Base-by-base conservation (phyloP, 1,140 invertebrate species). In the Drosophila funebris region DNA sequence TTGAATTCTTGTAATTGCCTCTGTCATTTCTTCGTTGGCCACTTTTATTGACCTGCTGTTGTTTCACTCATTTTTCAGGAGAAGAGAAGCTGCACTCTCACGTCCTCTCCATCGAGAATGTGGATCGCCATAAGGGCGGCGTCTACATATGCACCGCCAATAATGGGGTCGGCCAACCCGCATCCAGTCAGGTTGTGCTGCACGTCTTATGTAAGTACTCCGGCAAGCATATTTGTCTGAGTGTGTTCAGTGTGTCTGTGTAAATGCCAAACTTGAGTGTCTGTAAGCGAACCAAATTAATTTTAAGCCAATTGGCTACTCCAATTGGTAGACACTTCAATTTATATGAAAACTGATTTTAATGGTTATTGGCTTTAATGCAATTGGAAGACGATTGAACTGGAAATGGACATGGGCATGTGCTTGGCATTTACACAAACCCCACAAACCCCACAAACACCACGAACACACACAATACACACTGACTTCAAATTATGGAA, bases 81-180 rank as follows among this genome's bases (percentile, higher is more conserved):
- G 93, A 93, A 46, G 93, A 93, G 76, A 93, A 93, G 71, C 83
- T 92, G 6, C 90, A 92, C 63, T 92, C 93, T 24, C 92, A 93
- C 57, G 89, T 92, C 36, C 85, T 93, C 31, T 90, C 91, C 54
- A 90, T 93, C 53, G 93, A 93, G 58, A 91, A 90, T 69, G 93
- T 93, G 43, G 93, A 93, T 74, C 85, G 94, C 48, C 94, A 94
- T 79, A 94, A 94, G 71, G 94, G 94, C 20, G 94, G 94, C 11
- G 90, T 93, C 46, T 95, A 95, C 88, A 92, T 93, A 69, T 95
- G 94, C 77, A 94, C 93, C 4, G 94, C 94, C 24, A 93, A 93
- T 84, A 95, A 95, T 87, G 93, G 93, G 18, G 94, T 95, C 20
- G 94, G 94, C 20, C 92, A 93, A 75, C 92, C 94, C 58, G 94